Evolutionary conservation across 1,140 invertebrate species (phyloP), one percentile per base, ranked within the genome.

Genomic region (Heliconius nattereri): DNA sequence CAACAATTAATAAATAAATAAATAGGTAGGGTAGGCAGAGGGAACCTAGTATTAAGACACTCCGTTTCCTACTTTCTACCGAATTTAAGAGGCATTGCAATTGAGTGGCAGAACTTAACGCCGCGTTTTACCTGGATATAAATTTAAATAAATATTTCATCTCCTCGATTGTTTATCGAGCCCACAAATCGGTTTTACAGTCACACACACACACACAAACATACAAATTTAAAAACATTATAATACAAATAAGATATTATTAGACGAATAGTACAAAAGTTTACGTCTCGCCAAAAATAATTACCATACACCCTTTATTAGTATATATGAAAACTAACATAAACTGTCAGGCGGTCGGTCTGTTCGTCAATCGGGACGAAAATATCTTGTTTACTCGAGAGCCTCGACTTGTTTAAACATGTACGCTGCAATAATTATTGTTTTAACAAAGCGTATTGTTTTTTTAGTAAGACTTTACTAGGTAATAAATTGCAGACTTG

Each of bases 301-400:
- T 66, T 66, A 66, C 60, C 23, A 29, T 45, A 75, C 72, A 37
- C 45, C 78, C 73, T 79, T 75, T 76, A 76, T 76, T 76, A 76
- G 75, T 60, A 57, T 57, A 23, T 76, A 76, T 60, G 37, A 45
- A 80, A 66, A 66, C 60, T 66, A 66, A 66, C 79, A 80, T 85
- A 85, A 87, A 88, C 87, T 85, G 86, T 86, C 82, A 84, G 83
- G 32, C 76, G 78, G 60, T 66, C 13, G 60, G 85, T 78, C 78
- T 78, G 77, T 73, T 80, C 84, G 84, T 85, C 85, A 83, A 85
- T 86, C 84, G 83, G 82, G 78, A 57, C 79, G 73, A 85, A 86
- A 85, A 86, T 86, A 86, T 79, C 84, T 78, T 49, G 40, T 76
- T 76, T 76, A 76, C 60, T n/a, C 60, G 60, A 66, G 66, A 54